These are phyloP conservation scores for Microtus ochrogaster DNA, from an alignment of 2,113 vertebrate species.

Conservation along the genomic window DNA sequence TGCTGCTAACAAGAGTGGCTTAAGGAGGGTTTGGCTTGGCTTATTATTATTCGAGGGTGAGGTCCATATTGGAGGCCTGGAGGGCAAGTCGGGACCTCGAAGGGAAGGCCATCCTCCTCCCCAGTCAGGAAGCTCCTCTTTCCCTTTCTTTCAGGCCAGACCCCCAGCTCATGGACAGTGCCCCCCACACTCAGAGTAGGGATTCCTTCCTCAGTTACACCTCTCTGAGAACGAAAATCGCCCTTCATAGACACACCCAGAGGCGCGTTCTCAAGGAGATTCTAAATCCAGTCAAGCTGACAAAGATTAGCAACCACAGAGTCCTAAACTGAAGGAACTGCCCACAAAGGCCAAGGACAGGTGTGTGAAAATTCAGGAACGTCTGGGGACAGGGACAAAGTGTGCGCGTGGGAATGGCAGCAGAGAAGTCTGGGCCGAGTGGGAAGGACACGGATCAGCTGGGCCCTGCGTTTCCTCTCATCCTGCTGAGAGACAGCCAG, in stretches of 20 bases:
- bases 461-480: neutral
- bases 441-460: neutral
- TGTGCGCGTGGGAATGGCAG: neutral
- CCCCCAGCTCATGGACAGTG: too few relatives aligned
- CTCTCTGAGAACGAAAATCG: neutral
- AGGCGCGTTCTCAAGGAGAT: neutral
- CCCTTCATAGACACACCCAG: neutral
- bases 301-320: neutral
- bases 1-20: neutral
- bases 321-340: neutral
- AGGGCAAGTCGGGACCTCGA: neutral
- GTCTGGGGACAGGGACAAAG: neutral
- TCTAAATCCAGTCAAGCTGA: neutral
- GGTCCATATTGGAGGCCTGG: neutral
- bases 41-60: neutral
- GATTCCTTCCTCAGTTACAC: neutral
- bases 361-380: neutral
- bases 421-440: neutral
- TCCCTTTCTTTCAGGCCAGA: neutral
- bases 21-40: neutral
- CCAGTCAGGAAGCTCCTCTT: neutral
- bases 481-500: neutral
- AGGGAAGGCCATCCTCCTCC: neutral
- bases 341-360: neutral
- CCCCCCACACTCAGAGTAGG: neutral